phyloP scores from a whole-genome alignment of 2,113 vertebrate genomes.

The Rhinogobius similis region DNA sequence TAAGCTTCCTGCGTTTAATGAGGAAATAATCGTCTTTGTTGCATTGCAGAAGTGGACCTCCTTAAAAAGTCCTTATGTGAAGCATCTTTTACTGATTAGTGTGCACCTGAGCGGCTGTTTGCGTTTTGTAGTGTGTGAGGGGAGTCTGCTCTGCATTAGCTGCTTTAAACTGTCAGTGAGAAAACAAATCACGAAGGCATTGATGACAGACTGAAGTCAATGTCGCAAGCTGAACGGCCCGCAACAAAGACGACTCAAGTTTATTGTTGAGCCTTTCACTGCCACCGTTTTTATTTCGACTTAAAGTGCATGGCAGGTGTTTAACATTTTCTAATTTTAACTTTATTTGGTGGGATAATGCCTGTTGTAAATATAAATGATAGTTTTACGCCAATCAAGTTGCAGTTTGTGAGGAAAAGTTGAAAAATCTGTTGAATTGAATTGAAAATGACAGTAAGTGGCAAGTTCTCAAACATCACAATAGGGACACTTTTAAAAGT shows the following conservation, averaged over 20 bases:
- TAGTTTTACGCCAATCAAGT: too few species aligned
- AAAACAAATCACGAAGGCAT: slow-evolving; percentile 48
- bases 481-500: too few species aligned
- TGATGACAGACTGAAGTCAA: background rate
- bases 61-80: slow-evolving; percentile 39
- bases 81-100: slow-evolving; percentile 68
- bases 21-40: slow-evolving; percentile 55
- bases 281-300: background rate
- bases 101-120: slow-evolving; percentile 51
- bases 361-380: too few species aligned
- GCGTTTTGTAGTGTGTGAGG: background rate
- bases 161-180: slow-evolving; percentile 48
- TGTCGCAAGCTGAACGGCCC: background rate
- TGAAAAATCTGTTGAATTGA: too few species aligned
- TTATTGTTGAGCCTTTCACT: background rate
- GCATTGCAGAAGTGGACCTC: slow-evolving; percentile 39
- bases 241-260: background rate
- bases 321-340: too few species aligned
- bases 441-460: too few species aligned
- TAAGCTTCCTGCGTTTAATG: slow-evolving; percentile 64
- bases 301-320: too few species aligned
- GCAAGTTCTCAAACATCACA: too few species aligned
- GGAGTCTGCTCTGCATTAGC: slow-evolving; percentile 52
- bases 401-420: too few species aligned
- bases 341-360: too few species aligned